Evolutionary conservation across 2,113 vertebrate genomes (phyloP).

Genomic region (Otolemur garnettii): DNA sequence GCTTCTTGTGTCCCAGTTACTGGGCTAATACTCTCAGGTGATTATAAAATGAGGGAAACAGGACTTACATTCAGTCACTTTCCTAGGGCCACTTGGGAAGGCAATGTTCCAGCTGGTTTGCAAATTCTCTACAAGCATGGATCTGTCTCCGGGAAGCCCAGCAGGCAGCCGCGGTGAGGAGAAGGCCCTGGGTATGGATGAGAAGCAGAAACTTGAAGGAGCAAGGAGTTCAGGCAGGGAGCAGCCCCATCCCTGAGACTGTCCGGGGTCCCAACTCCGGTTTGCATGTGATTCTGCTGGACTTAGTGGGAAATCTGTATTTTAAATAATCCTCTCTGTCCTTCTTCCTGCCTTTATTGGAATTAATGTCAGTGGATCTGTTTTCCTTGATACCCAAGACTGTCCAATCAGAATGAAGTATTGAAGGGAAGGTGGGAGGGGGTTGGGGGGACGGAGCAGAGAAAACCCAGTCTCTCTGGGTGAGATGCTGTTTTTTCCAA

Average conservation of each 20-base stretch:
- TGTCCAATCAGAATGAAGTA: not conserved
- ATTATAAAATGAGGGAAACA: not conserved
- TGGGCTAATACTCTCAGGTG: not conserved
- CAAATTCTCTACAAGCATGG: not conserved
- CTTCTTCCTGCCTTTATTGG: not conserved
- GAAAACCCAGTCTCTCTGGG: not conserved
- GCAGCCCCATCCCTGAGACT: not conserved
- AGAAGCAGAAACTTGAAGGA: accelerated
- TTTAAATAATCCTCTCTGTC: not conserved
- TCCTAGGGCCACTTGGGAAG: not conserved
- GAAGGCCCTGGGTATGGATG: no score
- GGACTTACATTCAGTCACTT: not conserved
- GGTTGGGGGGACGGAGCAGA: not conserved
- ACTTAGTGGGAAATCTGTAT: not conserved
- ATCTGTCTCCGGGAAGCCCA: not conserved
- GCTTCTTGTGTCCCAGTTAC: not conserved
- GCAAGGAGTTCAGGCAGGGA: not conserved
- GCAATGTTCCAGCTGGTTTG: not conserved
- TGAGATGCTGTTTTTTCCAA: not conserved
- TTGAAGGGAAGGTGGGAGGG: not conserved
- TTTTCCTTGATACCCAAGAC: not conserved
- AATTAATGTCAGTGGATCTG: not conserved
- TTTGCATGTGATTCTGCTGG: not conserved
- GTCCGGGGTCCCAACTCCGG: not conserved
- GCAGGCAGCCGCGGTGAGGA: not conserved